Evolutionary conservation across 2,888 invertebrate genomes (phyloP), one percentile per base, ranked within the genome.

Genomic region (Ectobius pallidus): DNA sequence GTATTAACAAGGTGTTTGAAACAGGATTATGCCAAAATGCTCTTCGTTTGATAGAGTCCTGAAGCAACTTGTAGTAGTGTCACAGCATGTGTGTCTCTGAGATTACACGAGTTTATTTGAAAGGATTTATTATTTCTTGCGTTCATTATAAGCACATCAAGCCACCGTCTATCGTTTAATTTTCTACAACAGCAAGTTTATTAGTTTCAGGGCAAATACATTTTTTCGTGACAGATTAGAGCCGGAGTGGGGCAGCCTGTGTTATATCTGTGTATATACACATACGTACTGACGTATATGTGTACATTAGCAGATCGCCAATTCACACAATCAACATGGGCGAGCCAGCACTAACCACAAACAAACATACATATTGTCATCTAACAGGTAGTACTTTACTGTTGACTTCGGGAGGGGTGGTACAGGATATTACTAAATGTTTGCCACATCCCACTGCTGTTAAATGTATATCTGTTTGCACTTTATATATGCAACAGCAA

Each of bases 291-390:
- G 58, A 42, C 27, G 42, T 69, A 63, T 65, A 63, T 70, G 73
- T 74, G 69, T 72, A 73, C 74, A 73, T 68, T 67, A 74, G 63
- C 70, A 49, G 72, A 62, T 70, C 68, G 67, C 49, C 74, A 74
- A 73, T 73, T 72, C 74, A 72, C 63, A 74, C 74, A 74, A 73
- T 73, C 74, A 74, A 74, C 74, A 74, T 44, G n/a, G 32, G 63
- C 27, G 44, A 34, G 65, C 74, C 69, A 52, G 42, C 68, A 22
- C 9, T 42, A 42, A 39, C 63, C 65, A 30, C 46, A 65, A 65
- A 69, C 74, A 73, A 52, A 74, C 74, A 74, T 63, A 74, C 71
- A 74, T 70, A 74, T 74, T 72, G 73, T 72, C 72, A 69, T 72
- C 67, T 69, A 69, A 68, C 61, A 44, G 46, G 30, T 22, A 11